phyloP scores from a whole-genome alignment of 2,797 vertebrate species.

The Poecilia wingei region DNA sequence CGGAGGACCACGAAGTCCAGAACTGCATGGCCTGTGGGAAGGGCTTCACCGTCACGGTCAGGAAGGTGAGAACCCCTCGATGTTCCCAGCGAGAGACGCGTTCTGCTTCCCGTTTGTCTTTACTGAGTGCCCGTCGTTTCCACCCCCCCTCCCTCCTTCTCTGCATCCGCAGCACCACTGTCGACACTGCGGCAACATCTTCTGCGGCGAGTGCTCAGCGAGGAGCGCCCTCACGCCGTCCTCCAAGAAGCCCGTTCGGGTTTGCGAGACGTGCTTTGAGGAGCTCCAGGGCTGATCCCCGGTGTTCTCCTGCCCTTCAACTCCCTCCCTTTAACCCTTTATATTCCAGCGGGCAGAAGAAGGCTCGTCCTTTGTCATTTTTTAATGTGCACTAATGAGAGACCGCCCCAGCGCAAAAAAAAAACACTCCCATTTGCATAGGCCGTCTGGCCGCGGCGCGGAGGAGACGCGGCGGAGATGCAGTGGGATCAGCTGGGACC shows the following conservation, averaged over 20 bases:
- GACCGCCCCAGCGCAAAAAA: slow-evolving; percentile 57
- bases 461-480: slow-evolving; percentile 12
- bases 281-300: slow-evolving; percentile 90
- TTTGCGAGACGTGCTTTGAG: slow-evolving; percentile 93
- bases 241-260: slow-evolving; percentile 97
- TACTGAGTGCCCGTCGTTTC: background rate
- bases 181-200: slow-evolving; percentile 98
- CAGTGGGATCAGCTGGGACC: slow-evolving; percentile 36
- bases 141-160: slow-evolving; percentile 3
- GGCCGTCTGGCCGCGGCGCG: slow-evolving; percentile 24
- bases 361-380: slow-evolving; percentile 71
- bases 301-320: background rate
- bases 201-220: slow-evolving; percentile 94
- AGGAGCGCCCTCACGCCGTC: slow-evolving; percentile 94
- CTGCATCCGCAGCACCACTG: slow-evolving; percentile 90
- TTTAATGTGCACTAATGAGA: slow-evolving; percentile 85
- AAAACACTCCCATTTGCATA: slow-evolving; percentile 28
- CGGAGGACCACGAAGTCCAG: slow-evolving; percentile 96
- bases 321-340: slow-evolving; percentile 13
- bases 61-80: slow-evolving; percentile 83
- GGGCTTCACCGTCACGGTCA: slow-evolving; percentile 91
- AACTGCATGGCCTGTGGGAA: slow-evolving; percentile 98
- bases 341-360: slow-evolving; percentile 48
- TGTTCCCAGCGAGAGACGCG: background rate
- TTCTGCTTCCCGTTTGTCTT: background rate